A percentile compares a stretch with the other conserved stretches of the same genome.
These are phyloP conservation scores for Psilanteris sp. DNA, from an alignment of 1,140 invertebrate species.

Conservation along the genomic window DNA sequence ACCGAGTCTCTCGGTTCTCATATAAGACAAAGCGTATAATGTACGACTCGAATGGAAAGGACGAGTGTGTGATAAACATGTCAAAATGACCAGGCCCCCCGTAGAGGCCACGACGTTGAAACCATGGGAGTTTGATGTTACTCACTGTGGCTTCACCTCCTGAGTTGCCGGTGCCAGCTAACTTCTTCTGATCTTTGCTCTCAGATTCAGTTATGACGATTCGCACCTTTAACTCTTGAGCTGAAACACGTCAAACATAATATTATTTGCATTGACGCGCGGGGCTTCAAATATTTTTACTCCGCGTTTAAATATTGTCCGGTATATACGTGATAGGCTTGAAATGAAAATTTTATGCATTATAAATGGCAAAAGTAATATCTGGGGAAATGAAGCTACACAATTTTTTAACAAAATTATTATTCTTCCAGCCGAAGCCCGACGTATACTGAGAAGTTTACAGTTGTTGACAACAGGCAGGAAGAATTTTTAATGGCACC, in stretches of 20 bases:
- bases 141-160: conserved; percentile 56
- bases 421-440: conserved; percentile 19
- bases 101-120: conserved; percentile 64
- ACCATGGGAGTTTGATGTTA: conserved; percentile 68
- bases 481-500: conserved; percentile 14
- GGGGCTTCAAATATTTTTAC: conserved; percentile 43
- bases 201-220: conserved; percentile 61
- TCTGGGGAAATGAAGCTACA: conserved; percentile 32
- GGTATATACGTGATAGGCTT: background rate
- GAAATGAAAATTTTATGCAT: conserved; percentile 51
- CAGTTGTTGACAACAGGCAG: conserved; percentile 44
- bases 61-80: conserved; percentile 76
- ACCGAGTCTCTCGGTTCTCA: conserved; percentile 44
- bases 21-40: conserved; percentile 64
- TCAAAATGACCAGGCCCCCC: conserved; percentile 68
- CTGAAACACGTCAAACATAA: conserved; percentile 58
- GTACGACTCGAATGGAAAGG: conserved; percentile 64
- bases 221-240: conserved; percentile 54
- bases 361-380: conserved; percentile 49
- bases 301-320: conserved; percentile 29
- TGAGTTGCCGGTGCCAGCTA: conserved; percentile 48
- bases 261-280: conserved; percentile 58
- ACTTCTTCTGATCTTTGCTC: conserved; percentile 60
- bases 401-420: conserved; percentile 49
- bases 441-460: conserved; percentile 49